phyloP scores from a whole-genome alignment of 2,888 invertebrate genomes.

The Rhamphomyia laevipes region DNA sequence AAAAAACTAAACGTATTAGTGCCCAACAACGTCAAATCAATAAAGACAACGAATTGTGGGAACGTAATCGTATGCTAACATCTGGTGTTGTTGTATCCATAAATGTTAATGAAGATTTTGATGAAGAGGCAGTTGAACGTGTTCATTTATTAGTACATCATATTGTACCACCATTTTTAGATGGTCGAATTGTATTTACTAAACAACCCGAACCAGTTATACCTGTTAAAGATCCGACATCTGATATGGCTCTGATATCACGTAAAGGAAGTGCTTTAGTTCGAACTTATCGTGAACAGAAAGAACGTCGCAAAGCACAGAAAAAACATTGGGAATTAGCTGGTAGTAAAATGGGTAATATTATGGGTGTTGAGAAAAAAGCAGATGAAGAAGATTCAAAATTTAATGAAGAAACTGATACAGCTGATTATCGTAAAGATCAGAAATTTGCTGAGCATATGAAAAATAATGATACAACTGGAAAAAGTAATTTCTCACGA shows the following conservation, averaged over 20 bases:
- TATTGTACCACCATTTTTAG: constrained; percentile 96
- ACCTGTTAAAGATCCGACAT: constrained; percentile 88
- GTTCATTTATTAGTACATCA: constrained; percentile 96
- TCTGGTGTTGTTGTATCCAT: constrained; percentile 86
- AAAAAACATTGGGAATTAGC: constrained; percentile 99
- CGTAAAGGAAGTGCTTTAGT: constrained; percentile 90
- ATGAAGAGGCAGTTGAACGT: constrained; percentile 88
- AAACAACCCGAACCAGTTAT: constrained; percentile 99
- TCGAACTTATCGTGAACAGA: constrained; percentile 83
- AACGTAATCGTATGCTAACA: constrained; percentile 93
- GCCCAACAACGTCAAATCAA: constrained; percentile 95
- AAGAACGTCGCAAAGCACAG: constrained; percentile 91
- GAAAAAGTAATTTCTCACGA: constrained; percentile 73
- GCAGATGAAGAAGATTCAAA: constrained; percentile 64
- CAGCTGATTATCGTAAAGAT: constrained; percentile 78
- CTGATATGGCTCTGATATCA: constrained; percentile 93
- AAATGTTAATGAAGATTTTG: constrained; percentile 82
- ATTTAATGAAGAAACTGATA: constrained; percentile 52
- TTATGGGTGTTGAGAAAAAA: constrained; percentile 84
- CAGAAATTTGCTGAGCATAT: constrained; percentile 97
- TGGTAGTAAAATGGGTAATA: constrained; percentile 76
- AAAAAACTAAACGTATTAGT: constrained; percentile 83
- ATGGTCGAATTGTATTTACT: constrained; percentile 97
- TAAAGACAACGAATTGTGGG: constrained; percentile 98
- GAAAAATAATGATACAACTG: constrained; percentile 51